Conservation (phyloP, 2,888 invertebrate species). For the Drosophila yooni region DNA sequence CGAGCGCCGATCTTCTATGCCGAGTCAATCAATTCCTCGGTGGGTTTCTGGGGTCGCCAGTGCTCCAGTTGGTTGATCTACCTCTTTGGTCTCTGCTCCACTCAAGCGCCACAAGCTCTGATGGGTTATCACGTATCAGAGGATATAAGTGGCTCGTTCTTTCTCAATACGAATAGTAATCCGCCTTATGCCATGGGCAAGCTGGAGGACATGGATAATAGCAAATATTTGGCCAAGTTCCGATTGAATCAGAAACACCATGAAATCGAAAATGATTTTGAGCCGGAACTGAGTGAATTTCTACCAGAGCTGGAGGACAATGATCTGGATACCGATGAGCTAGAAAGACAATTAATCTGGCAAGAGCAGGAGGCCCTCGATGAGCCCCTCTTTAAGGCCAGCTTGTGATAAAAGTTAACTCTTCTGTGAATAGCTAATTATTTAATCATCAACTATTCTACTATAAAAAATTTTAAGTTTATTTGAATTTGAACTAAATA, state of each 20-base stretch:
- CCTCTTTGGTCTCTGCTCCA: conserved; percentile 86
- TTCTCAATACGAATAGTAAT: conserved; percentile 81
- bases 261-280: conserved; percentile 63
- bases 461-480: neutral
- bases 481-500: neutral
- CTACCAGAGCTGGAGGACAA: conserved; percentile 50
- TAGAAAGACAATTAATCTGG: conserved; percentile 50
- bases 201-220: conserved; percentile 49
- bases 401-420: conserved; percentile 11
- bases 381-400: conserved; percentile 34
- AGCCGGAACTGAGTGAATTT: conserved; percentile 64
- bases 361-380: conserved; percentile 40
- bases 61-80: conserved; percentile 86
- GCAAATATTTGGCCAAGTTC: conserved; percentile 52
- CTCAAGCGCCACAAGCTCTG: conserved; percentile 75
- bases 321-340: conserved; percentile 26
- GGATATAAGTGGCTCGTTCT: conserved; percentile 85
- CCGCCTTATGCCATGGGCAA: conserved; percentile 73
- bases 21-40: conserved; percentile 85
- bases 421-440: neutral
- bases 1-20: conserved; percentile 87
- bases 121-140: conserved; percentile 86
- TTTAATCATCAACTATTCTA: conserved; percentile 4
- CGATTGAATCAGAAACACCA: conserved; percentile 38
- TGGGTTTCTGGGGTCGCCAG: conserved; percentile 87